These are phyloP conservation scores for Limosa lapponica DNA, from an alignment of 2,797 vertebrate species.

Conservation along the genomic window DNA sequence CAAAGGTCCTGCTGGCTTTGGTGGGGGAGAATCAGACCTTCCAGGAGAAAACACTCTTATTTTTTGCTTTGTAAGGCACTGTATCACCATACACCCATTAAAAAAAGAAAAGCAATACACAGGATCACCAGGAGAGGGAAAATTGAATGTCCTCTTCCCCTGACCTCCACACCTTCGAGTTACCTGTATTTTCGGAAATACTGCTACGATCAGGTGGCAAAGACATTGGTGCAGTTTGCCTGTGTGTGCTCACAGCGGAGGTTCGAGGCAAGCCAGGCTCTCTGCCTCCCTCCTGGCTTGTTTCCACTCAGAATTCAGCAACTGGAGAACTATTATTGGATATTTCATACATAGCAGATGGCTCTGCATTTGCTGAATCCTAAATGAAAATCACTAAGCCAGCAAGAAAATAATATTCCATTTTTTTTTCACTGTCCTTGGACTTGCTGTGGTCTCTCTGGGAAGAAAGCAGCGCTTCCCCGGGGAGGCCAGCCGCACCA, in stretches of 20 bases:
- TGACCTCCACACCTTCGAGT: neutral
- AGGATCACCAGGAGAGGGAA: neutral
- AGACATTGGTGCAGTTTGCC: neutral
- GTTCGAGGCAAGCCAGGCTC: neutral
- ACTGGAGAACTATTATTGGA: conserved; percentile 54
- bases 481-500: neutral
- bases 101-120: neutral
- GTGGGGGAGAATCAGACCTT: neutral
- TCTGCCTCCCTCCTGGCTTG: conserved; percentile 41
- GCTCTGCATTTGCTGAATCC: conserved; percentile 69
- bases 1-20: neutral
- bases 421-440: conserved; percentile 50
- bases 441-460: conserved; percentile 33
- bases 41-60: neutral
- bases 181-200: neutral
- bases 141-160: neutral
- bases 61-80: neutral
- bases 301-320: conserved; percentile 66
- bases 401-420: conserved; percentile 63
- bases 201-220: neutral
- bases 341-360: conserved; percentile 73
- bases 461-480: conserved; percentile 20
- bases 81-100: too few relatives aligned
- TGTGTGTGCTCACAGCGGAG: neutral
- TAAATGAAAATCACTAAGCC: conserved; percentile 74